Conservation (phyloP, 2,113 vertebrate genomes). For the Etia nguti region DNA sequence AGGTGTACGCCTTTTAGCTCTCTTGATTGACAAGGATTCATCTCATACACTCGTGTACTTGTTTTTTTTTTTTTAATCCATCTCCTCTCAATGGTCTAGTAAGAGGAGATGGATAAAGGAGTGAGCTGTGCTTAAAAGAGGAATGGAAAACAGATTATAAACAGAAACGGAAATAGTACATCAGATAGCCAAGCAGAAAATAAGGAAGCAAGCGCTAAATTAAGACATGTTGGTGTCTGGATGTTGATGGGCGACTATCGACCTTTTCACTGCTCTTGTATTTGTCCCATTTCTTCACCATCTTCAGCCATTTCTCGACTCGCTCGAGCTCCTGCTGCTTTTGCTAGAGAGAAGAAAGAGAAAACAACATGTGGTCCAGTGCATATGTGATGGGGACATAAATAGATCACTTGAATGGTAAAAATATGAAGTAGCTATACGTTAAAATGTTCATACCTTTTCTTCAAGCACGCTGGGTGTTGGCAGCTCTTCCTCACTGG, state of each 20-base stretch:
- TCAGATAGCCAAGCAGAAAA: background rate
- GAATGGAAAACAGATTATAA: constrained; percentile 33
- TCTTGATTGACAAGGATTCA: background rate
- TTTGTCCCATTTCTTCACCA: constrained; percentile 90
- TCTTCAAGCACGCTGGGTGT: constrained; percentile 80
- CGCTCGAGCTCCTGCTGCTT: constrained; percentile 85
- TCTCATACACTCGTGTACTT: background rate
- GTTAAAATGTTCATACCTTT: constrained; percentile 71
- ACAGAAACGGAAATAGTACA: background rate
- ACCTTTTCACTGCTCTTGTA: constrained; percentile 88
- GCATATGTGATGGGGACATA: background rate
- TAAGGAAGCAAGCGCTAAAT: background rate
- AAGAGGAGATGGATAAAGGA: background rate
- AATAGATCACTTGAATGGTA: background rate
- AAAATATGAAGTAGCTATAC: background rate
- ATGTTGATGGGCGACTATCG: background rate
- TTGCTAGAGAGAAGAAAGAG: constrained; percentile 65
- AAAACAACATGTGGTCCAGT: background rate
- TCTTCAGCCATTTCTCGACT: constrained; percentile 90
- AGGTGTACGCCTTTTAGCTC: background rate
- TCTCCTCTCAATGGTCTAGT: background rate
- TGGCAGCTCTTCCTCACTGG: constrained; percentile 84
- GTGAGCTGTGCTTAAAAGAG: background rate
- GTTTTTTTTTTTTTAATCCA: background rate
- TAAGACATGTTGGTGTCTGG: background rate